Percentiles rank a stretch among this genome's conserved stretches.
These are phyloP conservation scores for Pseudopodoces humilis DNA, from an alignment of 2,113 vertebrate genomes.

Conservation along the genomic window DNA sequence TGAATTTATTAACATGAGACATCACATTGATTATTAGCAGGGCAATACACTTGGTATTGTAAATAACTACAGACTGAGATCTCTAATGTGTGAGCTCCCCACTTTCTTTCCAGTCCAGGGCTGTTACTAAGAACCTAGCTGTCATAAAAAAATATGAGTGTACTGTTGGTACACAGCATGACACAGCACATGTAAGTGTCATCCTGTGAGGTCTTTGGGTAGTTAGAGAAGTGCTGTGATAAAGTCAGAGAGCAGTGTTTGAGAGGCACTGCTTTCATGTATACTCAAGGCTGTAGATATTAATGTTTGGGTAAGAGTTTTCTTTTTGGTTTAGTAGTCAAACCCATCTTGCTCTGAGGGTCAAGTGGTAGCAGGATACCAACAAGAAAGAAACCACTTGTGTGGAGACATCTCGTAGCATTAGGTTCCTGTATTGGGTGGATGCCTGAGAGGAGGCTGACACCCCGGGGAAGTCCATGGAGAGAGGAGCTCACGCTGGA, in stretches of 20 bases:
- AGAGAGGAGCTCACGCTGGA: neutral
- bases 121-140: neutral
- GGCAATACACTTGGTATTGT: neutral
- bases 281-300: neutral
- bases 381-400: neutral
- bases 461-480: accelerated
- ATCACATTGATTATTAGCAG: neutral
- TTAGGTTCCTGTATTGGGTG: neutral
- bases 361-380: neutral
- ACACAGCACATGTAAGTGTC: neutral
- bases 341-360: neutral
- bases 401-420: neutral
- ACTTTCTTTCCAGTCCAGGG: neutral
- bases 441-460: neutral
- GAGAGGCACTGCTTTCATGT: neutral
- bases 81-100: neutral
- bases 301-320: neutral
- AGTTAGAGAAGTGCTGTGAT: neutral
- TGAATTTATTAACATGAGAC: neutral
- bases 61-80: neutral
- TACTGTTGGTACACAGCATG: neutral
- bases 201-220: neutral
- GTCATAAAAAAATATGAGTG: neutral
- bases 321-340: neutral
- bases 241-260: neutral